phyloP scores from a whole-genome alignment of 2,113 vertebrate genomes.

The Catharus fuscescens region DNA sequence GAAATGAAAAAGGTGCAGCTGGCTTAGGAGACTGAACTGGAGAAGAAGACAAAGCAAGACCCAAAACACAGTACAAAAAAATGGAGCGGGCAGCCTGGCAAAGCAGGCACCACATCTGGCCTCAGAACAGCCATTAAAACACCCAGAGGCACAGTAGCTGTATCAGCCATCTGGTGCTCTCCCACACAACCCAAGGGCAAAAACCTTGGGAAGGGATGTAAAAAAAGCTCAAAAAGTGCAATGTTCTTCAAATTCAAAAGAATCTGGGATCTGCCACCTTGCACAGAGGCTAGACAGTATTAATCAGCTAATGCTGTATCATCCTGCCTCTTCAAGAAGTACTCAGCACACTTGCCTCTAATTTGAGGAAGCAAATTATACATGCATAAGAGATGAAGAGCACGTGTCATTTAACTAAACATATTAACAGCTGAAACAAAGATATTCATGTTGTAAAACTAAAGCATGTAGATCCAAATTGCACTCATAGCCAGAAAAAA shows the following conservation, averaged over 20 bases:
- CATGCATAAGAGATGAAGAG: neutral
- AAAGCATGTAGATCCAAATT: neutral
- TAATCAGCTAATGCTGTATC: neutral
- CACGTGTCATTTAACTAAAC: neutral
- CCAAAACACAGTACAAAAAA: neutral
- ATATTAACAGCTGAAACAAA: neutral
- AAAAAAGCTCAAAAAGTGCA: neutral
- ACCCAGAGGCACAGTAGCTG: neutral
- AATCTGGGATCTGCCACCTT: neutral
- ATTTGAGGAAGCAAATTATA: neutral
- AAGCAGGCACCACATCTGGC: neutral
- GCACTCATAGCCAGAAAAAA: neutral
- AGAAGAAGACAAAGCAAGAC: neutral
- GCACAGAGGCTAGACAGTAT: neutral
- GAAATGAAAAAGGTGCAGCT: neutral
- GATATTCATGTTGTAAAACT: neutral
- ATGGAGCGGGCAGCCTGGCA: neutral
- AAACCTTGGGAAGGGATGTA: neutral
- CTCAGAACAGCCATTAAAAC: neutral
- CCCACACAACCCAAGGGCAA: neutral
- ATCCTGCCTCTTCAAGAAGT: neutral
- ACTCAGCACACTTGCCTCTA: neutral
- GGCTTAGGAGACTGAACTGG: neutral
- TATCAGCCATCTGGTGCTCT: too few species aligned
- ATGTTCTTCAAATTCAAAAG: neutral